These are phyloP conservation scores for Corythoichthys intestinalis DNA, from an alignment of 2,113 vertebrate species.

Conservation along the genomic window DNA sequence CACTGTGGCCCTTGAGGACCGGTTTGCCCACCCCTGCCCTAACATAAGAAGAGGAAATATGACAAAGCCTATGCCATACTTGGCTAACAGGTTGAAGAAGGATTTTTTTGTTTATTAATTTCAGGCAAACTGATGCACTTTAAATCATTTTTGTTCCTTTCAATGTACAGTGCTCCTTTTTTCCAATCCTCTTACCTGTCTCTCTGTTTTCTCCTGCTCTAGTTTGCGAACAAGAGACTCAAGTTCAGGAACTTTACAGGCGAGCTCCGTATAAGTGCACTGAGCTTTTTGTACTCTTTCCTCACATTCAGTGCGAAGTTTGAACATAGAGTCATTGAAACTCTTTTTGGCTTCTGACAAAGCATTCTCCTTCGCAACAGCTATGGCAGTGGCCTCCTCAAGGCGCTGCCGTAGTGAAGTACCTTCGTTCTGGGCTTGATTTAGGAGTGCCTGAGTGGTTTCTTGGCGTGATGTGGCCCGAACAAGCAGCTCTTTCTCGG, in stretches of 20 bases:
- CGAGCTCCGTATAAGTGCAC: conserved; percentile 84
- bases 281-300: conserved; percentile 79
- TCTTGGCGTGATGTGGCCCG: conserved; percentile 78
- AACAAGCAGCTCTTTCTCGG: conserved; percentile 75
- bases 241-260: conserved; percentile 74
- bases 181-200: conserved; percentile 75
- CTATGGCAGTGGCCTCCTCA: conserved; percentile 83
- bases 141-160: no score
- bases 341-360: conserved; percentile 81
- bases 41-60: no score
- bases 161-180: neutral
- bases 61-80: no score
- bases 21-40: no score
- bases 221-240: conserved; percentile 79
- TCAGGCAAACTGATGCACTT: no score
- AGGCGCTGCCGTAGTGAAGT: conserved; percentile 83
- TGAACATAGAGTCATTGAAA: conserved; percentile 80
- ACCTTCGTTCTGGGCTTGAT: conserved; percentile 84
- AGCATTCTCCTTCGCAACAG: conserved; percentile 77
- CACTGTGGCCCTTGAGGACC: no score
- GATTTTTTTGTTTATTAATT: no score
- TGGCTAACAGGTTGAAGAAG: no score
- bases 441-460: conserved; percentile 81
- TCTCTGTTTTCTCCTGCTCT: conserved; percentile 83
- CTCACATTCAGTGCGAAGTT: conserved; percentile 80